Percentiles rank a stretch among this genome's conserved stretches.
Conservation (phyloP, 2,797 vertebrate genomes). For the Paedocypris micromegethes region DNA sequence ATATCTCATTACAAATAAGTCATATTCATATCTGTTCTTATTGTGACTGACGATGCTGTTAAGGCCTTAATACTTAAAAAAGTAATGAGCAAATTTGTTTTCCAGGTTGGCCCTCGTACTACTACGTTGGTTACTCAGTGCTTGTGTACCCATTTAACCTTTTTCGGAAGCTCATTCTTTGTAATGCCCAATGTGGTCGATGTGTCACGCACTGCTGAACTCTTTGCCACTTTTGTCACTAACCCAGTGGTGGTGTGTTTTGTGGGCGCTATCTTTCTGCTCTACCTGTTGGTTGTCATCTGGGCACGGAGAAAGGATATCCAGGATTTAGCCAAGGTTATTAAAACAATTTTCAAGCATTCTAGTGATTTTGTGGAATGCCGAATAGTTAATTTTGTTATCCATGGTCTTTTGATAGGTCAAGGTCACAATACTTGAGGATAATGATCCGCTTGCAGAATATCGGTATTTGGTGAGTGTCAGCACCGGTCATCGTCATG, state of each 20-base stretch:
- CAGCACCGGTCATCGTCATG: conserved; percentile 82
- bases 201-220: conserved; percentile 75
- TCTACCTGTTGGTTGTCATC: conserved; percentile 76
- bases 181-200: conserved; percentile 84
- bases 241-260: conserved; percentile 91
- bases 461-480: conserved; percentile 85
- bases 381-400: neutral
- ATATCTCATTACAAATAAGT: neutral
- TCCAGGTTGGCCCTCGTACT: conserved; percentile 84
- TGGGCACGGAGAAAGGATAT: conserved; percentile 90
- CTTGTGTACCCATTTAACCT: conserved; percentile 89
- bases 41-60: neutral
- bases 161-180: conserved; percentile 91
- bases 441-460: conserved; percentile 88
- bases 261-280: conserved; percentile 77
- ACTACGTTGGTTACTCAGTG: conserved; percentile 76
- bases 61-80: neutral
- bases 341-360: too few species aligned
- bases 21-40: neutral
- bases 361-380: neutral
- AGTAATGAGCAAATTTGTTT: neutral
- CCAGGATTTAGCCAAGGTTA: conserved; percentile 83
- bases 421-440: conserved; percentile 84
- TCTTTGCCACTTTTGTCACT: conserved; percentile 85
- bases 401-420: conserved; percentile 63